These are phyloP conservation scores for Nematostella vectensis DNA, from an alignment of 92 coral and sea anemone species.

Conservation along the genomic window DNA sequence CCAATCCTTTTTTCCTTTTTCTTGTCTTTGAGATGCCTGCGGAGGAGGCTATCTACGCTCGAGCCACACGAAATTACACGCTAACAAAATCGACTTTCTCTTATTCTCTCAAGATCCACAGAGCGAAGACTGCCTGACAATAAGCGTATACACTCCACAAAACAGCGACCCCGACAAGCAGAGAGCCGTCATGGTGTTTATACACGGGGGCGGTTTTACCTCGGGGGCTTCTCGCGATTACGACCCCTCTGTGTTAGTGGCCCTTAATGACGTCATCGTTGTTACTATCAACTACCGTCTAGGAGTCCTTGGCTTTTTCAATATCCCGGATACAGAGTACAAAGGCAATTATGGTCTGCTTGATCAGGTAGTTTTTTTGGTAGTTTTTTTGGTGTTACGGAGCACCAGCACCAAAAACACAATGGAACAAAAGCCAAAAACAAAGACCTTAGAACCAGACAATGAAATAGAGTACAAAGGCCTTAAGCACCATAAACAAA, in stretches of 20 bases:
- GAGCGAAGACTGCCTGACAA: conserved; percentile 47
- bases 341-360: conserved; percentile 45
- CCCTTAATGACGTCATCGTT: conserved; percentile 45
- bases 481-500: too few species aligned
- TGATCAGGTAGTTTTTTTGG: conserved; percentile 69
- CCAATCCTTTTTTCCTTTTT: too few species aligned
- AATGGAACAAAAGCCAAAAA: too few species aligned
- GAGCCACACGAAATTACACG: too few species aligned
- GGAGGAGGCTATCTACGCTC: too few species aligned
- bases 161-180: conserved; percentile 10
- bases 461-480: too few species aligned
- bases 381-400: conserved; percentile 4
- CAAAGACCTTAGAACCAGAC: too few species aligned
- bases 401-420: too few species aligned
- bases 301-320: conserved; percentile 50
- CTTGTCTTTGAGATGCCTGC: too few species aligned
- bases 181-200: conserved; percentile 61
- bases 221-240: conserved; percentile 25
- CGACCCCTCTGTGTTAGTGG: conserved; percentile 29
- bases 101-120: conserved; percentile 17
- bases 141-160: conserved; percentile 42
- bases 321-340: conserved; percentile 35
- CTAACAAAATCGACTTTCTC: conserved; percentile 2
- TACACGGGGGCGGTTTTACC: conserved; percentile 46
- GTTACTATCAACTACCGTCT: too few species aligned